These are phyloP conservation scores for Drosophila setosimentum DNA, from an alignment of 2,888 invertebrate species.

Conservation along the genomic window DNA sequence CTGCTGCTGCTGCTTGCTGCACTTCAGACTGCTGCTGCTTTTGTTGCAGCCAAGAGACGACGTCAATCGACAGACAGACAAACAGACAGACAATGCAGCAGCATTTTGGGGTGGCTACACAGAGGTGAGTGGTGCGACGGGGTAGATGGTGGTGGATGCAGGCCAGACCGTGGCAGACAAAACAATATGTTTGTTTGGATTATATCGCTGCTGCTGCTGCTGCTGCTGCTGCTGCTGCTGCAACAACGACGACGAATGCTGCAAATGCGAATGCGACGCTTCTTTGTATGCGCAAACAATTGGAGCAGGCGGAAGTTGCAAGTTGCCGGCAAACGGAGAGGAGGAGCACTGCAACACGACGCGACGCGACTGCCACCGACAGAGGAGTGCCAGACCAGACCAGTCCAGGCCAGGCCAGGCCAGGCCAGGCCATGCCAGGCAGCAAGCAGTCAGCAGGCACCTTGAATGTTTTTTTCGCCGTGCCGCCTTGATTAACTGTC, in stretches of 20 bases:
- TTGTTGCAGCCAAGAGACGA: slow-evolving; percentile 64
- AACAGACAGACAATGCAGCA: slow-evolving; percentile 13
- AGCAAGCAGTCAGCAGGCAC: slow-evolving; percentile 63
- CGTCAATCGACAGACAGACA: slow-evolving; percentile 61
- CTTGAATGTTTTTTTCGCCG: slow-evolving; percentile 63
- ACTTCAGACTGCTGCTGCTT: slow-evolving; percentile 30
- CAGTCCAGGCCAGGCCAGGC: slow-evolving; percentile 4
- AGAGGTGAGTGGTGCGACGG: slow-evolving; percentile 12
- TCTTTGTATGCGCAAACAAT: slow-evolving; percentile 80
- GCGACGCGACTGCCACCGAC: slow-evolving; percentile 48
- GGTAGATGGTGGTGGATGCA: slow-evolving; percentile 33
- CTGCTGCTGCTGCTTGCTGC: slow-evolving; percentile 41
- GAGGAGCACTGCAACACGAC: slow-evolving; percentile 13
- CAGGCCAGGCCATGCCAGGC: slow-evolving; percentile 1
- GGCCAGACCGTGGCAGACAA: slow-evolving; percentile 76
- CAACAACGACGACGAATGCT: slow-evolving; percentile 15
- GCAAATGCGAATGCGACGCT: slow-evolving; percentile 65
- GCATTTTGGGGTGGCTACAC: slow-evolving; percentile 23
- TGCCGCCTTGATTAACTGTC: slow-evolving; percentile 78
- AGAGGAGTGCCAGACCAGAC: slow-evolving; percentile 14
- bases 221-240: slow-evolving; percentile 12
- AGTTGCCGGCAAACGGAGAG: slow-evolving; percentile 43
- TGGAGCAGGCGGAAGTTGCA: slow-evolving; percentile 81
- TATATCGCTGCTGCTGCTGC: slow-evolving; percentile 51
- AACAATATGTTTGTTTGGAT: slow-evolving; percentile 81